These are phyloP conservation scores for Turnix velox DNA, from an alignment of 2,113 vertebrate species.

Conservation along the genomic window DNA sequence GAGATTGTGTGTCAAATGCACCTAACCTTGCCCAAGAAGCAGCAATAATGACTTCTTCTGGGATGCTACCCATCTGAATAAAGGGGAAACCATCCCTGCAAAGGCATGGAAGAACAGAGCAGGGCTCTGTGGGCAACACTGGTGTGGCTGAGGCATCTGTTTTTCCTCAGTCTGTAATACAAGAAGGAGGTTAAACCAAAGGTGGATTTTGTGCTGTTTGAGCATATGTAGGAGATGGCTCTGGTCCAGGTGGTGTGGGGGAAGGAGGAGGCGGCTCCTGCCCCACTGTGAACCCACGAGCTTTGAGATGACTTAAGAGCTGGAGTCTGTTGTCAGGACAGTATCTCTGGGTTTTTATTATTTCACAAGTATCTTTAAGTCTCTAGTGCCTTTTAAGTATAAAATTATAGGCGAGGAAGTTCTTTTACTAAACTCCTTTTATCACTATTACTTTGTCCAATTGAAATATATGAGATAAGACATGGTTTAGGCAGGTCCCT, in stretches of 20 bases:
- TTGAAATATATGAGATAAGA: neutral
- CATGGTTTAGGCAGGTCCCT: neutral
- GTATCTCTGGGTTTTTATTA: neutral
- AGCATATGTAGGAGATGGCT: neutral
- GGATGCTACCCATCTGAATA: neutral
- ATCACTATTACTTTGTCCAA: neutral
- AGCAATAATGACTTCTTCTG: neutral
- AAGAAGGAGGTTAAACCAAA: neutral
- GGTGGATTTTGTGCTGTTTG: neutral
- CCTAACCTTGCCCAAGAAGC: neutral
- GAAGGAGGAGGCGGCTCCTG: neutral
- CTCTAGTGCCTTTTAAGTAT: neutral
- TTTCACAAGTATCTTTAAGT: neutral
- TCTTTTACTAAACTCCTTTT: neutral
- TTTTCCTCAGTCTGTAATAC: neutral
- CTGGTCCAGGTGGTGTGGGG: neutral
- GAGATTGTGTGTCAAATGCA: neutral
- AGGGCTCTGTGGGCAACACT: neutral
- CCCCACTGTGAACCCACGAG: neutral
- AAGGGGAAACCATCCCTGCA: neutral
- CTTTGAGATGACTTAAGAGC: neutral
- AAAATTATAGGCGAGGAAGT: neutral
- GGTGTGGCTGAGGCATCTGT: neutral
- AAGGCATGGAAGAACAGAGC: fast-evolving
- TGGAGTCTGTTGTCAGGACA: neutral